Conservation (phyloP, 2,888 invertebrate species). For the Galerucella nymphaeae region DNA sequence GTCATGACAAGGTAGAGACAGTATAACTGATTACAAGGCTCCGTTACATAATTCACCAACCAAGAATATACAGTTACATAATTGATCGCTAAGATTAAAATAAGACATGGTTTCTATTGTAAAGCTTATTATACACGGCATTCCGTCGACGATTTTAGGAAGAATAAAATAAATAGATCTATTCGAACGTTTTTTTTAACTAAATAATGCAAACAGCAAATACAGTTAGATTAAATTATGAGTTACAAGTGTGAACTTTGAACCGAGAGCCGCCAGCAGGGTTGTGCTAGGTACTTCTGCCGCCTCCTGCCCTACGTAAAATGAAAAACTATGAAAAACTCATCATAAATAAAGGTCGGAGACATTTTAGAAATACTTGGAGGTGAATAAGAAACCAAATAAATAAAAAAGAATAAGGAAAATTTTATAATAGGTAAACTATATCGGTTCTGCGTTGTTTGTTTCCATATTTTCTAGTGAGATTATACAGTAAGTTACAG, state of each 20-base stretch:
- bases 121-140: neutral
- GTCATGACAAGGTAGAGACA: constrained; percentile 5
- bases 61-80: neutral
- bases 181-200: neutral
- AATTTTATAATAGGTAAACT: too few species aligned
- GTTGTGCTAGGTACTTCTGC: too few species aligned
- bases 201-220: neutral
- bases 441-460: too few species aligned
- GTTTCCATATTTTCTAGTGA: neutral
- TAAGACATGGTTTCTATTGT: neutral
- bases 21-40: neutral
- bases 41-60: constrained; percentile 3
- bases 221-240: neutral
- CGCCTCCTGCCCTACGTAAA: too few species aligned
- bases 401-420: too few species aligned
- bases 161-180: neutral
- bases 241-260: too few species aligned
- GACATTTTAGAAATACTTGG: too few species aligned
- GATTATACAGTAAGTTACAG: neutral
- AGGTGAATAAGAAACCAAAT: too few species aligned
- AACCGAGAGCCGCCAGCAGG: too few species aligned
- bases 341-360: too few species aligned
- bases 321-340: too few species aligned
- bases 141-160: neutral
- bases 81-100: neutral